These are phyloP conservation scores for Ptyas mucosa DNA, from an alignment of 2,113 vertebrate species.

Conservation along the genomic window DNA sequence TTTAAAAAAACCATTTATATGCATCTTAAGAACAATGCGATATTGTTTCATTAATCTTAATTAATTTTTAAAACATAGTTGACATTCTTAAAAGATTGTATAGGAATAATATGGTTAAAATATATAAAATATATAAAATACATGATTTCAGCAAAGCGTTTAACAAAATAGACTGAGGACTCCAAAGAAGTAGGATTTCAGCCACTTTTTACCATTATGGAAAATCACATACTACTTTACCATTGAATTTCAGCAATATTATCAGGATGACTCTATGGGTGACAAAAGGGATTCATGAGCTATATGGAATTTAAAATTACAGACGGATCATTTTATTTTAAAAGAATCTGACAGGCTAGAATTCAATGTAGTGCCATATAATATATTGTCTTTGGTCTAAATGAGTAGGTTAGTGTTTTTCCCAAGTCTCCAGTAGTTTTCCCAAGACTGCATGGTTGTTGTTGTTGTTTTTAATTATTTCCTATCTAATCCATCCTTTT, in stretches of 20 bases:
- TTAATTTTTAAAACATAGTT: background rate
- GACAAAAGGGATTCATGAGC: background rate
- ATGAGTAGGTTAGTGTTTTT: background rate
- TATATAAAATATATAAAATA: too few relatives aligned
- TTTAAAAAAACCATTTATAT: background rate
- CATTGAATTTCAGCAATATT: background rate
- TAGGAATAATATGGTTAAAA: background rate
- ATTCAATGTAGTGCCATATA: background rate
- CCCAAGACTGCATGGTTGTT: background rate
- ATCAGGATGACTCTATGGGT: background rate
- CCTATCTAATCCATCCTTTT: background rate
- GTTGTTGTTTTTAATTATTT: background rate
- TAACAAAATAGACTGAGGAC: background rate
- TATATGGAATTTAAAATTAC: background rate
- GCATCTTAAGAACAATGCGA: background rate
- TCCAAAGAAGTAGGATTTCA: background rate
- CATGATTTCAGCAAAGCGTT: background rate
- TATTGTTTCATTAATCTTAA: background rate
- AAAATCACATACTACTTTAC: background rate
- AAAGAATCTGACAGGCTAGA: background rate
- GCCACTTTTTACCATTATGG: background rate
- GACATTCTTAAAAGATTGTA: background rate
- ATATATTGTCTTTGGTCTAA: background rate
- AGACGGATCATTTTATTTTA: background rate
- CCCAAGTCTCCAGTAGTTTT: background rate